A percentile compares a stretch with the other conserved stretches of the same genome.
phyloP scores from a whole-genome alignment of 2,797 vertebrate species.

The Hyperoplus lanceolatus region DNA sequence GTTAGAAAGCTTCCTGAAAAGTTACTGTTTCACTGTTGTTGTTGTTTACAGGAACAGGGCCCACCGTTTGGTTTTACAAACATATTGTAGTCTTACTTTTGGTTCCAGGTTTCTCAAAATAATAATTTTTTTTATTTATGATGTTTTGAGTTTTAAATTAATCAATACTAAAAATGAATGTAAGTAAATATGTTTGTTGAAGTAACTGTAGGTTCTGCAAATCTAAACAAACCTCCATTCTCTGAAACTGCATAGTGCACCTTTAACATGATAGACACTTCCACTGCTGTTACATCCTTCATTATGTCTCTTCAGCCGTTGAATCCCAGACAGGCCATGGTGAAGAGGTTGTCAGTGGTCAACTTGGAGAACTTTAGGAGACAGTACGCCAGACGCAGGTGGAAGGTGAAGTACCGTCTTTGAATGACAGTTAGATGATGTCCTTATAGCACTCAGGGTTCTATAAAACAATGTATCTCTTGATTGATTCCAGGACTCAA shows the following conservation, averaged over 20 bases:
- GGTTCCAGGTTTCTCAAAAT: too few species aligned
- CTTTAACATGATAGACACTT: background rate
- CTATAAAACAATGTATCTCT: background rate
- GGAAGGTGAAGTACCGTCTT: conserved; percentile 88
- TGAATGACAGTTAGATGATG: background rate
- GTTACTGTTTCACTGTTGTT: too few species aligned
- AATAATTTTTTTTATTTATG: too few species aligned
- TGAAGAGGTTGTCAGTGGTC: conserved; percentile 91
- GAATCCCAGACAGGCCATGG: conserved; percentile 91
- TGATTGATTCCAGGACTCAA: background rate
- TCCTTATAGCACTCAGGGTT: background rate
- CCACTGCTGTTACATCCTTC: conserved; percentile 22
- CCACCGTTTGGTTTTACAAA: too few species aligned
- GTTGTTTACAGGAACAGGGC: too few species aligned
- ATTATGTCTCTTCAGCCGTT: conserved; percentile 87
- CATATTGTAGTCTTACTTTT: too few species aligned
- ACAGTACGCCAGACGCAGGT: conserved; percentile 92
- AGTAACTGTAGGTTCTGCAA: too few species aligned
- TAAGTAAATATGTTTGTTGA: too few species aligned
- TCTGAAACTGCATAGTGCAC: background rate
- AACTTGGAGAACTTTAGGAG: conserved; percentile 97
- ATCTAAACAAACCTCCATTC: too few species aligned
- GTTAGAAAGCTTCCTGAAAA: too few species aligned
- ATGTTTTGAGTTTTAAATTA: too few species aligned
- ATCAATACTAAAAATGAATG: too few species aligned